A percentile compares a stretch with the other conserved stretches of the same genome.
These are phyloP conservation scores for Pseudolycoriella hygida DNA, from an alignment of 2,888 invertebrate species.

Conservation along the genomic window DNA sequence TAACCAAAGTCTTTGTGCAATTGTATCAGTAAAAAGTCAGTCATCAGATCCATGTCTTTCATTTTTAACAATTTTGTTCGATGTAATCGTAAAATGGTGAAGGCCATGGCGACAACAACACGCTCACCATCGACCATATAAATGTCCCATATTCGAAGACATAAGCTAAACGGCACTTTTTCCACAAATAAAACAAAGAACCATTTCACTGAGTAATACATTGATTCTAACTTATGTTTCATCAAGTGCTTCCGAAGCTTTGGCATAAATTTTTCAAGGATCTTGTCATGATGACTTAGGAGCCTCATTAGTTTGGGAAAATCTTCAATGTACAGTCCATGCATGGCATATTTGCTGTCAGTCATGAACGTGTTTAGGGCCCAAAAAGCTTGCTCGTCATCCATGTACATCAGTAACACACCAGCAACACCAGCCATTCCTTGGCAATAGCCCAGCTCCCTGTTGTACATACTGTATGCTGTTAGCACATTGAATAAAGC, in stretches of 20 bases:
- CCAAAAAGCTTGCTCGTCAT: slow-evolving; percentile 98
- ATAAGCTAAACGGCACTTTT: slow-evolving; percentile 83
- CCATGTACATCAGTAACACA: slow-evolving; percentile 92
- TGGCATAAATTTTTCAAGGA: slow-evolving; percentile 86
- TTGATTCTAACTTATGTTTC: slow-evolving; percentile 84
- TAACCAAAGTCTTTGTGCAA: slow-evolving; percentile 73
- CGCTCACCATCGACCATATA: slow-evolving; percentile 83
- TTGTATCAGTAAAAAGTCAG: slow-evolving; percentile 55
- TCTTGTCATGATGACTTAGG: slow-evolving; percentile 90
- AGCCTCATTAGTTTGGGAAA: slow-evolving; percentile 94
- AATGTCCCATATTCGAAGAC: slow-evolving; percentile 86
- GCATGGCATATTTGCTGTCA: slow-evolving; percentile 88
- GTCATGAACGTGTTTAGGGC: slow-evolving; percentile 81
- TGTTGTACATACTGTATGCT: slow-evolving; percentile 94
- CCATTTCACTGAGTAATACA: slow-evolving; percentile 96
- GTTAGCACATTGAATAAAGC: slow-evolving; percentile 85
- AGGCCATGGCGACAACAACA: slow-evolving; percentile 81
- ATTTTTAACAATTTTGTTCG: slow-evolving; percentile 55
- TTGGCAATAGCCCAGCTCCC: slow-evolving; percentile 89
- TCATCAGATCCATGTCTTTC: slow-evolving; percentile 64
- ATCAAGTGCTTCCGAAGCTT: slow-evolving; percentile 92
- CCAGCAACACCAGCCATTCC: slow-evolving; percentile 99
- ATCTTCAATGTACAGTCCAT: slow-evolving; percentile 92
- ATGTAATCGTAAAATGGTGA: slow-evolving; percentile 78
- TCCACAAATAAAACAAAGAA: slow-evolving; percentile 99